Conservation (phyloP, 2,113 vertebrate species). For the Narcine bancroftii region DNA sequence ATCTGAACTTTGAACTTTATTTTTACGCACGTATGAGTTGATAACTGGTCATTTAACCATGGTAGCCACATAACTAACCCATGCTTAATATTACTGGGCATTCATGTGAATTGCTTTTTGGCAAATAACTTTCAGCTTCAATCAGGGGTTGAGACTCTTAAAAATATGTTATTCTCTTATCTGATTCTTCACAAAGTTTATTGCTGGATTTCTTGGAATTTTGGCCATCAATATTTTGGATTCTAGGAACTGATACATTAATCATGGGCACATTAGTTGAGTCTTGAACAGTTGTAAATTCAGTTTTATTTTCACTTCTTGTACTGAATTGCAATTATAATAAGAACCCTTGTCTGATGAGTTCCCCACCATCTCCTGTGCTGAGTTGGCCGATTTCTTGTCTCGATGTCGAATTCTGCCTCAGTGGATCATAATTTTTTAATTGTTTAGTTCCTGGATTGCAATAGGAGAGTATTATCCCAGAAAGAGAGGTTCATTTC, state of each 20-base stretch:
- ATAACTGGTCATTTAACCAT: background rate
- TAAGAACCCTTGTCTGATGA: background rate
- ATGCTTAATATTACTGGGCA: background rate
- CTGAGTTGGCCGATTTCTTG: background rate
- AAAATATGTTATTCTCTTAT: background rate
- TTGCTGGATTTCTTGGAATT: background rate
- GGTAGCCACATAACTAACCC: background rate
- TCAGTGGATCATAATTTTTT: background rate
- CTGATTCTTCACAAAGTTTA: background rate
- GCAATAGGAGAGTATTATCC: background rate
- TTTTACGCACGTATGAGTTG: no score
- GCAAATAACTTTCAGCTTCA: background rate
- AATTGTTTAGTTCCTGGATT: background rate
- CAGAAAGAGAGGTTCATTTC: background rate
- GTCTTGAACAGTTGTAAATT: background rate
- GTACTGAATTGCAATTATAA: background rate
- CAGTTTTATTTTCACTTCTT: background rate
- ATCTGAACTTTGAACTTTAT: no score
- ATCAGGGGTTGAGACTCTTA: background rate
- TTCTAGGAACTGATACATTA: background rate
- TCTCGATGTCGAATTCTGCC: background rate
- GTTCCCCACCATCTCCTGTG: background rate
- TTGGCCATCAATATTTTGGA: background rate
- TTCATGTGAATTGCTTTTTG: background rate
- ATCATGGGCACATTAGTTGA: background rate